Percentiles rank a stretch among this genome's conserved stretches.
Conservation (phyloP, 2,888 invertebrate species). For the Orthosia cruda region DNA sequence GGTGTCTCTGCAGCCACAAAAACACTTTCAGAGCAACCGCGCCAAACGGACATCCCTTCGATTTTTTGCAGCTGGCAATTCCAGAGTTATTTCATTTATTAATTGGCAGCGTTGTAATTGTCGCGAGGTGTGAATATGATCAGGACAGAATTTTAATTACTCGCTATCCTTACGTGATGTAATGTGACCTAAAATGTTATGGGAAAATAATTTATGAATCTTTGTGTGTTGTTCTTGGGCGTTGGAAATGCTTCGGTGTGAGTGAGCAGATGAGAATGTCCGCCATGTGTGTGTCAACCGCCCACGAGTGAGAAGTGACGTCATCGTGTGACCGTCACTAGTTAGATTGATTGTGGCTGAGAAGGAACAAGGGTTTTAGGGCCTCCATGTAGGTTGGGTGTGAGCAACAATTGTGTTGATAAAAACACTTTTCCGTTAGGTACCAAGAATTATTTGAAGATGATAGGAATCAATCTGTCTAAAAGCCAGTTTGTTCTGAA, state of each 20-base stretch:
- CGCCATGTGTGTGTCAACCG: slow-evolving; percentile 77
- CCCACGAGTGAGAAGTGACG: slow-evolving; percentile 86
- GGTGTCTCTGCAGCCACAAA: slow-evolving; percentile 48
- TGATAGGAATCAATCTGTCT: slow-evolving; percentile 2
- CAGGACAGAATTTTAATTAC: slow-evolving; percentile 87
- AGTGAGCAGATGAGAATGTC: slow-evolving; percentile 63
- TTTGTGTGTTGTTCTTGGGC: slow-evolving; percentile 53
- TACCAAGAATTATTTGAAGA: not conserved
- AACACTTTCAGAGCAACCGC: slow-evolving; percentile 51
- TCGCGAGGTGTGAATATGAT: slow-evolving; percentile 83
- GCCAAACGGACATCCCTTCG: slow-evolving; percentile 62
- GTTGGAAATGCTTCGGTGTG: slow-evolving; percentile 49
- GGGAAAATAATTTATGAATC: slow-evolving; percentile 77
- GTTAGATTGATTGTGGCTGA: slow-evolving; percentile 64
- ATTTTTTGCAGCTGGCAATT: slow-evolving; percentile 68
- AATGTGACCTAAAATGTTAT: slow-evolving; percentile 88
- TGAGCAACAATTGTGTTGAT: not conserved
- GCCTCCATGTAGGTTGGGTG: slow-evolving; percentile 47
- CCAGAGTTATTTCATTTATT: slow-evolving; percentile 71
- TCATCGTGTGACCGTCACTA: slow-evolving; percentile 72
- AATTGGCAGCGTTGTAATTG: slow-evolving; percentile 74
- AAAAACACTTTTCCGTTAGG: not conserved
- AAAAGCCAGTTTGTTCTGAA: no score
- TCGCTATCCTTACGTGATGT: slow-evolving; percentile 85
- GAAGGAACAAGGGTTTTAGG: slow-evolving; percentile 65